These are phyloP conservation scores for Cantharis rustica DNA, from an alignment of 2,888 invertebrate species.

Conservation along the genomic window DNA sequence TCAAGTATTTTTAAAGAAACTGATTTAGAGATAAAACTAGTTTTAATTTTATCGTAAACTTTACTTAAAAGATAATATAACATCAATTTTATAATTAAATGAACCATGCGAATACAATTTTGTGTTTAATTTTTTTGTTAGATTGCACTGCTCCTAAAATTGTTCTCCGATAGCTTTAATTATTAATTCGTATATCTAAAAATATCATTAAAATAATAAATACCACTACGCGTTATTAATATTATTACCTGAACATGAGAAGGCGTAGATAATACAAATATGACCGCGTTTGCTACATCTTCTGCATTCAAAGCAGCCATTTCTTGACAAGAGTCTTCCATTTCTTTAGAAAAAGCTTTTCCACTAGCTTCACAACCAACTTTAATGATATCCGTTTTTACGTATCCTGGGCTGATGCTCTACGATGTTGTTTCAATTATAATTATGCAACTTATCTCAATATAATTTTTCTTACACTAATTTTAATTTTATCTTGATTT, in stretches of 20 bases:
- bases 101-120: too few species aligned
- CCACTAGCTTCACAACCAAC: slow-evolving; percentile 2
- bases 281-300: slow-evolving; percentile 38
- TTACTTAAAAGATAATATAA: too few species aligned
- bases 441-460: neutral
- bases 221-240: neutral
- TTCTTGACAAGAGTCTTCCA: neutral
- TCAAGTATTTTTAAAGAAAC: too few species aligned
- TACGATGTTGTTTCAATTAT: slow-evolving; percentile 21
- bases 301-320: slow-evolving; percentile 25
- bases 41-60: too few species aligned
- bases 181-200: slow-evolving; percentile 19
- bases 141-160: neutral
- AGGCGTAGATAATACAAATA: slow-evolving; percentile 40
- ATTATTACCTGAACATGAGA: slow-evolving; percentile 39
- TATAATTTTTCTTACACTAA: neutral
- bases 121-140: too few species aligned
- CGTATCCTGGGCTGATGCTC: slow-evolving; percentile 43
- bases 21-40: too few species aligned
- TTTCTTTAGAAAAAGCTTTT: neutral
- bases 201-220: neutral
- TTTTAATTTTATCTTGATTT: slow-evolving; percentile 5
- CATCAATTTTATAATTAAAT: too few species aligned
- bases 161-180: slow-evolving; percentile 7
- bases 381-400: slow-evolving; percentile 34